These are phyloP conservation scores for Meganola albula DNA, from an alignment of 2,888 invertebrate species.

Conservation along the genomic window DNA sequence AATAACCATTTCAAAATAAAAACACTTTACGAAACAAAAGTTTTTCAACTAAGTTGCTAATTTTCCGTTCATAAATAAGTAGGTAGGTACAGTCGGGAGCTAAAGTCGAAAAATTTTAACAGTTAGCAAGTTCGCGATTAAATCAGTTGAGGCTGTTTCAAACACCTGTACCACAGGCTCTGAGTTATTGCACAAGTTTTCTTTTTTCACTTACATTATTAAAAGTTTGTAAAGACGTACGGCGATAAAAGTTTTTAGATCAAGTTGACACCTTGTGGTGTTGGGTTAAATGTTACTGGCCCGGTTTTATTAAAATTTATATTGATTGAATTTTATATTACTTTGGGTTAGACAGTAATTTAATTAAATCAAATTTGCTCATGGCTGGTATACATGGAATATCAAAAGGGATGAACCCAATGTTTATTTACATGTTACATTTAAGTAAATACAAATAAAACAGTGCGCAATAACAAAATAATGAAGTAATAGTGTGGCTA, in stretches of 20 bases:
- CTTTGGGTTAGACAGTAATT: no score
- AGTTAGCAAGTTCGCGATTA: constrained; percentile 37
- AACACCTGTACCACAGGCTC: constrained; percentile 36
- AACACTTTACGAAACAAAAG: background rate
- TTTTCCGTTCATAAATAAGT: constrained; percentile 20
- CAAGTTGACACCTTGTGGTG: constrained; percentile 17
- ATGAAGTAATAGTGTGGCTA: no score
- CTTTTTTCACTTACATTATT: constrained; percentile 41
- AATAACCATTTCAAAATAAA: background rate
- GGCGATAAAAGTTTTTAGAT: constrained; percentile 27
- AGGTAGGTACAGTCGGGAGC: no score
- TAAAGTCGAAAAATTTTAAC: constrained; percentile 31
- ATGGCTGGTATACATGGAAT: no score
- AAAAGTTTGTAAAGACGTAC: constrained; percentile 31
- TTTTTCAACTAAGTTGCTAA: constrained; percentile 6
- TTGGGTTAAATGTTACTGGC: constrained; percentile 1
- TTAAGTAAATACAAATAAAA: no score
- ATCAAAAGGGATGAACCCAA: no score
- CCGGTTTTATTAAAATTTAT: no score
- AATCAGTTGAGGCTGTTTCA: constrained; percentile 35
- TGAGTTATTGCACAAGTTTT: constrained; percentile 35
- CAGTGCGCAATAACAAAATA: no score
- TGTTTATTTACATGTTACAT: no score
- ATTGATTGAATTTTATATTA: no score
- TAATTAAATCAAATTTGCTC: no score